phyloP scores from a whole-genome alignment of 2,113 vertebrate genomes.

The Myxocyprinus asiaticus region DNA sequence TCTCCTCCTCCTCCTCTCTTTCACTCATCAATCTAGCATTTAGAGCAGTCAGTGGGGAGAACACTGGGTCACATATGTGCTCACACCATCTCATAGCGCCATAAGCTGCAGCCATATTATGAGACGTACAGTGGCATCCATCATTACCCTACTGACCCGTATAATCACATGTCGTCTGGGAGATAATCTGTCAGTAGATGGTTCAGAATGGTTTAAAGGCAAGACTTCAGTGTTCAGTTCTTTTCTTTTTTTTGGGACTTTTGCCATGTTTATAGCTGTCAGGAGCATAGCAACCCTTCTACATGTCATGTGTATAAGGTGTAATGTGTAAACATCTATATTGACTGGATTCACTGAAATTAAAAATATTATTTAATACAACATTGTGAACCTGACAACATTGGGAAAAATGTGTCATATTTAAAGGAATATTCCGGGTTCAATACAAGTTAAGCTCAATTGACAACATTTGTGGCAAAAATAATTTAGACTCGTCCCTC shows the following conservation, averaged over 20 bases:
- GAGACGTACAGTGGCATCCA: not conserved
- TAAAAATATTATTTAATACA: too few relatives aligned
- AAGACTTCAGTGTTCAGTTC: not conserved
- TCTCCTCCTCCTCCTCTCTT: slow-evolving; percentile 37
- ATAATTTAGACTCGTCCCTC: too few relatives aligned
- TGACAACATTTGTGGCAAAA: too few relatives aligned
- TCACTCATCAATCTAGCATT: slow-evolving; percentile 39
- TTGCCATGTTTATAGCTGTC: not conserved
- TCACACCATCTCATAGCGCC: not conserved
- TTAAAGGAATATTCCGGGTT: too few relatives aligned
- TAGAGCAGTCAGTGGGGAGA: slow-evolving; percentile 31
- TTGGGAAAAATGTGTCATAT: too few relatives aligned
- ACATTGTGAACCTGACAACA: too few relatives aligned
- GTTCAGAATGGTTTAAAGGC: not conserved
- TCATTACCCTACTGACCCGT: slow-evolving; percentile 19
- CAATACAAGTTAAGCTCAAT: too few relatives aligned
- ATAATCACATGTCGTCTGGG: not conserved
- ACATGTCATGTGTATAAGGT: too few relatives aligned
- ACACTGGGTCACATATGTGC: slow-evolving; percentile 19
- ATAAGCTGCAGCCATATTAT: slow-evolving; percentile 6
- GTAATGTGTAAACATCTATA: too few relatives aligned
- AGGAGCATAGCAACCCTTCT: too few relatives aligned
- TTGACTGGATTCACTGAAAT: too few relatives aligned
- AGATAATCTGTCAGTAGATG: not conserved
- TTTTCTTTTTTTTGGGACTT: not conserved